phyloP scores from a whole-genome alignment of 2,888 invertebrate genomes.

The Eurois occulta region DNA sequence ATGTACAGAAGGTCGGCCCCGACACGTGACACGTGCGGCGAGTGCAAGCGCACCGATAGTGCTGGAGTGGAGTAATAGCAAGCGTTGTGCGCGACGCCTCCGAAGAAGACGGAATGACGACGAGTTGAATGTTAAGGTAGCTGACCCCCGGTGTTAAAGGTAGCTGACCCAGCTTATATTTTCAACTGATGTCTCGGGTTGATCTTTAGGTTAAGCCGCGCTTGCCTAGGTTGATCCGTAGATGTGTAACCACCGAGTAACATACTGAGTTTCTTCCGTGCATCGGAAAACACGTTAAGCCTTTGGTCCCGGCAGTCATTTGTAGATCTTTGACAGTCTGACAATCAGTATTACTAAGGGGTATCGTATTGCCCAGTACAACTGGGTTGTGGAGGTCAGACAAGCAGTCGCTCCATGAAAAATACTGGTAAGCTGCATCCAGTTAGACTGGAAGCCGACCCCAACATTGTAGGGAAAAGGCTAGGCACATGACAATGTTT shows the following conservation, averaged over 20 bases:
- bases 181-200: not conserved
- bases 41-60: conserved; percentile 2
- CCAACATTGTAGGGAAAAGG: not conserved
- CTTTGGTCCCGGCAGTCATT: not conserved
- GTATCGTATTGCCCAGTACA: not conserved
- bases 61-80: not conserved
- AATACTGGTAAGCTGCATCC: not conserved
- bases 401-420: not conserved
- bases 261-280: not conserved
- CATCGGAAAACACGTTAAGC: not conserved
- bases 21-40: not conserved
- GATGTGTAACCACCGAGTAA: not conserved
- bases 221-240: not conserved
- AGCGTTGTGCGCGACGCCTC: not conserved
- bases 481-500: not conserved
- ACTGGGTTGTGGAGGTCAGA: not conserved
- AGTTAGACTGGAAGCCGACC: not conserved
- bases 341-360: not conserved
- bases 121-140: too few relatives aligned
- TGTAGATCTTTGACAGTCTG: not conserved
- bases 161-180: not conserved
- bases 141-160: not conserved
- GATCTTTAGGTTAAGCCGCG: not conserved
- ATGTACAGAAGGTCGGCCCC: not conserved
- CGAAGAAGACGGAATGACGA: not conserved